Conservation (phyloP, 1,140 invertebrate species). For the Camponotus pennsylvanicus region DNA sequence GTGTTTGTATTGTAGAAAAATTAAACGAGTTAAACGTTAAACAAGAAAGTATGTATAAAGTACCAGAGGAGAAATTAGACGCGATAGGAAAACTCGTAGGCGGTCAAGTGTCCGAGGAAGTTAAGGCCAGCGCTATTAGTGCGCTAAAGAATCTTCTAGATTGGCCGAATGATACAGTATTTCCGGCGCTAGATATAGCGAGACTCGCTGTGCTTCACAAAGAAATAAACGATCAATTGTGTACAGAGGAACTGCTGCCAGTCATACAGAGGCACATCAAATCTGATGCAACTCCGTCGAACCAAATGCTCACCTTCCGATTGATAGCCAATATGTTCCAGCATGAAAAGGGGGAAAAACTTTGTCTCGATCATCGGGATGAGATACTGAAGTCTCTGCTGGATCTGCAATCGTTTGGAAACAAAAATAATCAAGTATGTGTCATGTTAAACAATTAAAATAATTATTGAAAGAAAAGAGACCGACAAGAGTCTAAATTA, state of each 20-base stretch:
- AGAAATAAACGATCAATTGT: conserved; percentile 88
- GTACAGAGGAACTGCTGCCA: conserved; percentile 84
- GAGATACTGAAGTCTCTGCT: conserved; percentile 87
- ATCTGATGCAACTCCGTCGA: conserved; percentile 87
- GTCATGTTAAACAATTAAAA: background rate
- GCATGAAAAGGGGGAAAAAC: conserved; percentile 88
- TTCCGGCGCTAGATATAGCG: conserved; percentile 95
- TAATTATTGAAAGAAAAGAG: background rate
- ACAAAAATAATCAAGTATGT: conserved; percentile 89
- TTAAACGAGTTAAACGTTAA: conserved; percentile 91
- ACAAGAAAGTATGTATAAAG: conserved; percentile 82
- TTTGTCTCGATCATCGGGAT: conserved; percentile 87
- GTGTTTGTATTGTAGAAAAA: conserved; percentile 85
- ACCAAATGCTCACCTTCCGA: conserved; percentile 92
- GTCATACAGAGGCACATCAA: conserved; percentile 83
- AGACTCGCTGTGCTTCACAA: conserved; percentile 91
- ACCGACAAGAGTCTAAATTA: background rate
- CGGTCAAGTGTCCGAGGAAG: conserved; percentile 78
- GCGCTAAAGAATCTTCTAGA: conserved; percentile 90
- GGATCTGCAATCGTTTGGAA: conserved; percentile 86
- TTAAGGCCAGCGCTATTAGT: conserved; percentile 85
- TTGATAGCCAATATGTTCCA: conserved; percentile 92
- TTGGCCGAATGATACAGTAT: conserved; percentile 94
- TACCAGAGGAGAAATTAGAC: conserved; percentile 87
- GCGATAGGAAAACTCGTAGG: conserved; percentile 88